Evolutionary conservation across 2,888 invertebrate genomes (phyloP).

Genomic region (Meiosimyza platycephala): DNA sequence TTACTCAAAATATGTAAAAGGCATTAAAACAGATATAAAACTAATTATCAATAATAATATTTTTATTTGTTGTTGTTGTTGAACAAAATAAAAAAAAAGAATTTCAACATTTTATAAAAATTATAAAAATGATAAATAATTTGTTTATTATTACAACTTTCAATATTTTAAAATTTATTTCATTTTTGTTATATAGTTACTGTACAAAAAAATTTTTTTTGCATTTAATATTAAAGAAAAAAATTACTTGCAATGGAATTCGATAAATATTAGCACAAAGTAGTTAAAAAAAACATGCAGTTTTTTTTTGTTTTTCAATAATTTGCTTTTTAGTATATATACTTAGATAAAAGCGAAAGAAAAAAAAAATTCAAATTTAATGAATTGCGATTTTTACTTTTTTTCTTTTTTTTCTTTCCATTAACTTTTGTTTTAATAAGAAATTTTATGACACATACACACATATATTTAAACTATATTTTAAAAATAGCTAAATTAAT

Average conservation of each 20-base stretch:
- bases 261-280: no score
- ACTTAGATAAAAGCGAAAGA: no score
- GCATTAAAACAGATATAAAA: conserved; percentile 5
- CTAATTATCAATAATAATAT: conserved; percentile 18
- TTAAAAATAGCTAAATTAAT: conserved; percentile 1
- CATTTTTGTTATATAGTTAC: conserved; percentile 13
- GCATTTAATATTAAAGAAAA: conserved; percentile 41
- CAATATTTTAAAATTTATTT: conserved; percentile 37
- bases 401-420: conserved; percentile 7
- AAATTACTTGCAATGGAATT: conserved; percentile 47
- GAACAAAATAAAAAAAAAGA: conserved; percentile 14
- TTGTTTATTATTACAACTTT: no score
- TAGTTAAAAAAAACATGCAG: no score
- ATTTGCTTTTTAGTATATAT: no score
- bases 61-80: neutral
- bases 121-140: no score
- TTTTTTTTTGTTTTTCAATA: no score
- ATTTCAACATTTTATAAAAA: neutral
- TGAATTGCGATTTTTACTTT: neutral
- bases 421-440: neutral
- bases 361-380: neutral
- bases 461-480: conserved; percentile 1
- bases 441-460: no score
- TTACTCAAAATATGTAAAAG: conserved; percentile 27
- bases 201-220: neutral